A percentile compares a stretch with the other conserved stretches of the same genome.
phyloP scores from a whole-genome alignment of 2,888 invertebrate species.

The Cantharis nigra region DNA sequence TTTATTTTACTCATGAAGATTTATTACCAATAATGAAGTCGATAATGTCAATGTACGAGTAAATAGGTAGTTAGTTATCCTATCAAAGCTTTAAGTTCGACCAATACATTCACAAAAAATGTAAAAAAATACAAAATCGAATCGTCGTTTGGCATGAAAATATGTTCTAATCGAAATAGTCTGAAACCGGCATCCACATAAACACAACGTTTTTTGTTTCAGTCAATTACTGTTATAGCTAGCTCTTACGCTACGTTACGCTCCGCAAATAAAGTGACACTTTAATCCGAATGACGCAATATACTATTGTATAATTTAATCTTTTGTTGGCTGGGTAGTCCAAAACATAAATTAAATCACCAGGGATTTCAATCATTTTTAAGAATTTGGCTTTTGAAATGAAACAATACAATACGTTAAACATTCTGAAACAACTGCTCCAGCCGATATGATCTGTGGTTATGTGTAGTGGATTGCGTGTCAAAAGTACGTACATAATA shows the following conservation, averaged over 20 bases:
- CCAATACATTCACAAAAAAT: background rate
- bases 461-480: constrained; percentile 26
- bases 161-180: background rate
- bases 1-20: too few relatives aligned
- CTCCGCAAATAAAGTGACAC: too few relatives aligned
- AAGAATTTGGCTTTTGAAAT: background rate
- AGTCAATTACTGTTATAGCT: too few relatives aligned
- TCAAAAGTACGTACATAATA: constrained; percentile 30
- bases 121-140: background rate
- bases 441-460: constrained; percentile 13
- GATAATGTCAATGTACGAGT: too few relatives aligned
- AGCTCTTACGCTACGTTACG: too few relatives aligned
- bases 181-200: background rate
- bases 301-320: too few relatives aligned
- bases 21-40: too few relatives aligned
- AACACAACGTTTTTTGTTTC: too few relatives aligned
- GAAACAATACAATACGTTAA: constrained; percentile 10
- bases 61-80: background rate
- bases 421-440: constrained; percentile 12
- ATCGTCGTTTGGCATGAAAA: background rate
- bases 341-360: too few relatives aligned
- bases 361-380: background rate
- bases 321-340: too few relatives aligned
- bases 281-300: too few relatives aligned
- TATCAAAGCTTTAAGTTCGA: background rate